Evolutionary conservation across 1,140 invertebrate species (phyloP), one percentile per base, ranked within the genome.

Genomic region (Mamestra configurata): DNA sequence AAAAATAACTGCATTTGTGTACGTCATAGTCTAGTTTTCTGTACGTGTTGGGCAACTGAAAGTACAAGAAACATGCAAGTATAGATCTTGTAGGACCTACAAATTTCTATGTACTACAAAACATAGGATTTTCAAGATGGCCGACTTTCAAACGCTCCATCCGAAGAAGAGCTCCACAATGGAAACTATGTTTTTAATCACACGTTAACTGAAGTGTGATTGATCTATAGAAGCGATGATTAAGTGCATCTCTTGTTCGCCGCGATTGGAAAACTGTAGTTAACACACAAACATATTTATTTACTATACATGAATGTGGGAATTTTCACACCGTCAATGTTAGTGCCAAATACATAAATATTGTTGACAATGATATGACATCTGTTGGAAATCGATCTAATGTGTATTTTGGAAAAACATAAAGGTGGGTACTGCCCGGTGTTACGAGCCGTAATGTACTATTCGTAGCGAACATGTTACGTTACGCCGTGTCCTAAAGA

Each of bases 141-240:
- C 3, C 20, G 4, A 55, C 51, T 55, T 55, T 55, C 51, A 55
- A 5, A 5, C 3, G 10, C 6, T 13, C 18, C 8, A 5, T 46
- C 18, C 37, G 37, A 66, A 66, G 64, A 68, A 24, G 4, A 55
- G 1, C 40, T 68, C 20, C 20, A 61, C 24, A 46, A 13, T 68
- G 40, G 40, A 68, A 68, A 3, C 18, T 40, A 6, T 13, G 2
- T 1, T 24, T 40, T 43, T 43, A 13, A 68, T 64, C 5, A 37
- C 24, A 8, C 59, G 59, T 18, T 64, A 43, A 43, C 37, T 46
- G 40, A 68, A 22, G 37, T 46, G 46, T 68, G 64, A 68, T 68
- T 68, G 64, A 68, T 68, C 64, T 68, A 46, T 68, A 18, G 37
- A 37, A 22, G 4, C 20, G 37, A 46, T 46, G 40, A 68, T 68